phyloP scores from a whole-genome alignment of 2,113 vertebrate genomes.

The Dolichallabes microphthalmus region DNA sequence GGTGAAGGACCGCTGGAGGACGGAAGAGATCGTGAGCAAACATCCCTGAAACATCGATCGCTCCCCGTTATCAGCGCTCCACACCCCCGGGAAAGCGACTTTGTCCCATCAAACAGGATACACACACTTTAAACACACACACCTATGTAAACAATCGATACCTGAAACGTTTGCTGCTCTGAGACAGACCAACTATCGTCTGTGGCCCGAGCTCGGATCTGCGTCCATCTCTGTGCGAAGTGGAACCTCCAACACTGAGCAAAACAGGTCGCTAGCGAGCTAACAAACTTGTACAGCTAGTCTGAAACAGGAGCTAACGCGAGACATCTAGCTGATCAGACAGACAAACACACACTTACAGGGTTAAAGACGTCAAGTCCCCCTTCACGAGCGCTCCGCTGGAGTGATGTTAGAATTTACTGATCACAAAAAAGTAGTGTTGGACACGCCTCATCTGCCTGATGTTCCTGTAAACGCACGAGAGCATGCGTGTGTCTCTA shows the following conservation, averaged over 20 bases:
- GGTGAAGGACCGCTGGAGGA: not conserved
- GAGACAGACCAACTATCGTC: not conserved
- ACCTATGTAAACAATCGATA: not conserved
- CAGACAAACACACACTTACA: no score
- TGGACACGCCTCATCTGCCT: not conserved
- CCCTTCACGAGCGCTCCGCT: no score
- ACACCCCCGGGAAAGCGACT: not conserved
- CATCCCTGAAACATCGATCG: not conserved
- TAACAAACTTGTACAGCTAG: not conserved
- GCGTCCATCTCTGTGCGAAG: no score
- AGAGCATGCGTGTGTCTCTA: not conserved
- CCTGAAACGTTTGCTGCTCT: not conserved
- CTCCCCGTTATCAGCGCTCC: not conserved
- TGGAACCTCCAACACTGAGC: no score
- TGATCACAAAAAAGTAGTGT: no score
- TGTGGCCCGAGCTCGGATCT: not conserved
- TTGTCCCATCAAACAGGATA: slow-evolving; percentile 7
- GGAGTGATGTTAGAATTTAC: no score
- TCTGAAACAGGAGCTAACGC: not conserved
- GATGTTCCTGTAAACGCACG: not conserved
- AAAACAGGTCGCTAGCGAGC: not conserved
- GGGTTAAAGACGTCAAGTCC: no score
- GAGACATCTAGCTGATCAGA: no score
- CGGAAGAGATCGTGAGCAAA: not conserved
- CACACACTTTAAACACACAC: slow-evolving; percentile 1